Percentiles rank a stretch among this genome's conserved stretches.
Evolutionary conservation across 1,140 invertebrate genomes (phyloP).

Genomic region (Mactra quadrangularis): DNA sequence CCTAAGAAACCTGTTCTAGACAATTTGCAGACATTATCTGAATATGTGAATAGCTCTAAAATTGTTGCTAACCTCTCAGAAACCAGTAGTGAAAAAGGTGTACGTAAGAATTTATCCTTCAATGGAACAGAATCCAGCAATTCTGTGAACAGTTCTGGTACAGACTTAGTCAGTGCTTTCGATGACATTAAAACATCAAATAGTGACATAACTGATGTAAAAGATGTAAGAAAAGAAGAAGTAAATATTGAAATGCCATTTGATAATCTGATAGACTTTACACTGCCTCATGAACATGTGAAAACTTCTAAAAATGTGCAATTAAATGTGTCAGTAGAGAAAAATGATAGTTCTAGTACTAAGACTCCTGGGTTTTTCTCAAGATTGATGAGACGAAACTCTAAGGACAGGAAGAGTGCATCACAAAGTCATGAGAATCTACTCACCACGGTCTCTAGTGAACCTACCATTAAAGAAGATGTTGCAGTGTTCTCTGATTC

Average conservation of each 20-base stretch:
- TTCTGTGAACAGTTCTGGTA: too few species aligned
- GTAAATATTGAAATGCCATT: conserved; percentile 46
- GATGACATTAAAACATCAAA: not conserved
- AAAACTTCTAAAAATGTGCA: conserved; percentile 42
- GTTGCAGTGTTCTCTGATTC: conserved; percentile 10
- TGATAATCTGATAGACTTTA: conserved; percentile 57
- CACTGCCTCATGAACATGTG: conserved; percentile 35
- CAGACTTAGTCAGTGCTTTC: conserved; percentile 6
- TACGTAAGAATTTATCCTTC: conserved; percentile 29
- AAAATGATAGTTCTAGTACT: conserved; percentile 32
- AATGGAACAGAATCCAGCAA: conserved; percentile 3
- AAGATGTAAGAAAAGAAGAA: not conserved
- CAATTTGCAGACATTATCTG: conserved; percentile 66
- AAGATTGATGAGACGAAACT: conserved; percentile 77
- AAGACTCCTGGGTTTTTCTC: conserved; percentile 77
- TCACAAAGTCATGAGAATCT: conserved; percentile 77
- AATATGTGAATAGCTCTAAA: conserved; percentile 56
- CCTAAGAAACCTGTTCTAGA: conserved; percentile 60
- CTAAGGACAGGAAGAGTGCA: conserved; percentile 74
- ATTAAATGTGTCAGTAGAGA: conserved; percentile 23
- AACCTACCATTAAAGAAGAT: conserved; percentile 57
- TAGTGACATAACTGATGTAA: not conserved
- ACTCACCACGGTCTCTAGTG: conserved; percentile 64
- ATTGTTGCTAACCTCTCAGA: conserved; percentile 7
- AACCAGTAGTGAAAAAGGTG: not conserved